phyloP scores from a whole-genome alignment of 2,797 vertebrate genomes.

The Danio kyathit region DNA sequence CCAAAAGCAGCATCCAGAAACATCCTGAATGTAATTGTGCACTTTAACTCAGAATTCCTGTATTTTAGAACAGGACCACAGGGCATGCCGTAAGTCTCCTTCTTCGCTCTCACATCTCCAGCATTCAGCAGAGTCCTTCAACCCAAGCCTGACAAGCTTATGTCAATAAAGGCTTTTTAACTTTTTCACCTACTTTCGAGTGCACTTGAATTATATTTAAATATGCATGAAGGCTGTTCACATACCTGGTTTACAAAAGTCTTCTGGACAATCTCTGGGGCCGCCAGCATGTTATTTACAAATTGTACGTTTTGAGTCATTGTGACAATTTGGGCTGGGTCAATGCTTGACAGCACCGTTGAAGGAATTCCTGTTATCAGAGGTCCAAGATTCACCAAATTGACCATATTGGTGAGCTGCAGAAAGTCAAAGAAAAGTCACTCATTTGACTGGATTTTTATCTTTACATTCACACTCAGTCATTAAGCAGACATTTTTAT shows the following conservation, averaged over 20 bases:
- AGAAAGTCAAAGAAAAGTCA: neutral
- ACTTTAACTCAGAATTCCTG: too few species aligned
- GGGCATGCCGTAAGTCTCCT: too few species aligned
- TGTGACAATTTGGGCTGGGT: neutral
- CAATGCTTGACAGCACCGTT: neutral
- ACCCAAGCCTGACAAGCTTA: too few species aligned
- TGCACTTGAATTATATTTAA: neutral
- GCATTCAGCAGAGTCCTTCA: too few species aligned
- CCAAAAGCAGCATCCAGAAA: too few species aligned
- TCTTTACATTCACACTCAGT: neutral
- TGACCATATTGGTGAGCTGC: constrained; percentile 19
- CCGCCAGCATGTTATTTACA: constrained; percentile 42
- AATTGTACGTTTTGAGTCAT: neutral
- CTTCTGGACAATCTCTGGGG: constrained; percentile 53
- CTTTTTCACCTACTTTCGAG: too few species aligned
- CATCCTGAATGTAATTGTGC: too few species aligned
- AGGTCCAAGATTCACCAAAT: constrained; percentile 49
- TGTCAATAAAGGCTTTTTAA: too few species aligned
- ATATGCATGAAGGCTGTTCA: neutral
- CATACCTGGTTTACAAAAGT: constrained; percentile 57
- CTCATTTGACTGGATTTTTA: neutral
- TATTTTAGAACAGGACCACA: too few species aligned
- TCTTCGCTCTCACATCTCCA: too few species aligned
- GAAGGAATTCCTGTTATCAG: constrained; percentile 55
- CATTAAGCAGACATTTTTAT: too few species aligned